Base-by-base conservation (phyloP, 2,888 invertebrate species). In the Gortyna flavago region DNA sequence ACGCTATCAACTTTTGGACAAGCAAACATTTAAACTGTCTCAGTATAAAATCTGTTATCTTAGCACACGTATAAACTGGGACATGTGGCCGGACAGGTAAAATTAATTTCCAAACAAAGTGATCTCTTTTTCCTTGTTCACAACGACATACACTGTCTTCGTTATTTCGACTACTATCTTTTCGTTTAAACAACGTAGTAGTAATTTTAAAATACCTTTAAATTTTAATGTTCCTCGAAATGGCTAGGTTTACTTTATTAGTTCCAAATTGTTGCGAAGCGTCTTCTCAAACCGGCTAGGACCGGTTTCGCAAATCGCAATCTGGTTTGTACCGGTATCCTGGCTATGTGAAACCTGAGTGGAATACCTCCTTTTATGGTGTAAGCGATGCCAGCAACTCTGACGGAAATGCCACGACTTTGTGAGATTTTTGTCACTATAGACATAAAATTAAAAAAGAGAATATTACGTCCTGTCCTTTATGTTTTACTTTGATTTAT, bases 261-360 rank as follows among this genome's bases (percentile, higher is more conserved):
- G 77, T 73, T 11, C 38, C 44, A 67, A 64, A 75, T n/a, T 68
- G 64, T 85, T 79, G 75, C 82, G 35, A 81, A 66, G 57, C 70
- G 64, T 84, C 84, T 75, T 62, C 25, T 62, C 57, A 51, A 79
- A 84, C 85, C 67, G 67, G 85, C 44, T 71, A 3, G n/a, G 75
- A 85, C 84, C 83, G 84, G 84, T 84, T 84, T 79, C 29, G 66
- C 61, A 67, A 79, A 66, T 65, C 57, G 38, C 67, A 57, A 81
- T 73, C 85, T 75, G 64, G 75, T 85, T 84, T 79, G 85, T 13
- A 82, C 71, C 71, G 83, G 85, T 85, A 75, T 81, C 70, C 73
- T 61, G 82, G 61, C 72, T 74, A 73, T 85, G 72, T 76, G 73
- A 79, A 82, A 79, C 62, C n/a, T n/a, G n/a, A n/a, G n/a, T n/a